Base-by-base conservation (phyloP, 2,113 vertebrate genomes). In the Pelmatolapia mariae region DNA sequence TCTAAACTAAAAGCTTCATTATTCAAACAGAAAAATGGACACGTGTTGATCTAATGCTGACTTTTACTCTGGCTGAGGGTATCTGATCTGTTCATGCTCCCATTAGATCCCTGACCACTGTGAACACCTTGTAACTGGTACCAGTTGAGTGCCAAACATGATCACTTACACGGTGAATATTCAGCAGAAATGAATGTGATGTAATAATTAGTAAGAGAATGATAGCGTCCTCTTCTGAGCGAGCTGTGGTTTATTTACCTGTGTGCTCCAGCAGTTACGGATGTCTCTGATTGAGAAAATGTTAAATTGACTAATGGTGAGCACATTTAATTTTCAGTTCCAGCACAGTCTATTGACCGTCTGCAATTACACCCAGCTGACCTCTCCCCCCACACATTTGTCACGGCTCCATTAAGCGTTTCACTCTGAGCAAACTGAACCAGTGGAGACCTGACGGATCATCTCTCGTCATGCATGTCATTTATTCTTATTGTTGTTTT, bases 281-380 rank as follows among this genome's bases (percentile, higher is more conserved):
- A 53, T 1, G 38, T 73, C 22, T 24, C 68, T 10, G 68, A 26
- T 10, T 45, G 68, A 45, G 68, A 45, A 45, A 26, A 0, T 73
- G 38, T 45, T 10, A 45, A 45, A 7, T 73, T 10, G 68, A 45
- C 13, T 73, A 1, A 73, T 73, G 8, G 38, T 5, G 22, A 73
- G 22, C 24, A 26, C 0, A 15, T 73, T 0, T 26, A 26, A 71
- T 45, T 45, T 73, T 26, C 40, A 45, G n/a, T 26, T 16, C 38
- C 38, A 73, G 66, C 33, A 13, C 63, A 0, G 1, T 43, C 26
- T 59, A 6, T 1, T 31, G 57, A 59, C 26, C 26, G 5, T 31
- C 12, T 43, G 66, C 2, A 73, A 4, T 45, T 26, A 10, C 68
- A 73, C 13, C 68, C 40, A 73, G 40, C 68, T 45, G 68, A 73